Percentiles rank a stretch among this genome's conserved stretches.
These are phyloP conservation scores for Laterallus jamaicensis DNA, from an alignment of 2,113 vertebrate genomes.

Conservation along the genomic window DNA sequence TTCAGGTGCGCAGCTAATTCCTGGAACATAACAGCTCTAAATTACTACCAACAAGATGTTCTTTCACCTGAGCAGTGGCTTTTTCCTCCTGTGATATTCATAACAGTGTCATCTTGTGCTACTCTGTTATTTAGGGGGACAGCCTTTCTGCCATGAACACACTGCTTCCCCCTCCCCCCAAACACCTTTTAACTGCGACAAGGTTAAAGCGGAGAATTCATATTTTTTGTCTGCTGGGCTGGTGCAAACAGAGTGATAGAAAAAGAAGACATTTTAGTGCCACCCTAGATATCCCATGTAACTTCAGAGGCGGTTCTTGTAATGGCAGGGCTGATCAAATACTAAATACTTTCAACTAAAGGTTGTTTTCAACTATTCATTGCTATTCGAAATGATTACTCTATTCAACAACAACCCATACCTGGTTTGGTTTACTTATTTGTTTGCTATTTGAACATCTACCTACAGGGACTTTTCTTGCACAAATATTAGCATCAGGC, in stretches of 20 bases:
- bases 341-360: not conserved
- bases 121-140: not conserved
- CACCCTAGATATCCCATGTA: not conserved
- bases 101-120: not conserved
- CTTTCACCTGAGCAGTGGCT: rapidly evolving
- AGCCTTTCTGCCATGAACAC: not conserved
- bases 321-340: not conserved
- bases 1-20: not conserved
- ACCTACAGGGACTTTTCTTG: not conserved
- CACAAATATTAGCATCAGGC: not conserved
- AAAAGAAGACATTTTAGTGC: not conserved
- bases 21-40: not conserved
- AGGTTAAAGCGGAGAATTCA: not conserved
- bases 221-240: not conserved
- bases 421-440: not conserved
- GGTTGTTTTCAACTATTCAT: not conserved
- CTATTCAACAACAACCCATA: not conserved
- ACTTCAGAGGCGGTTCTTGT: not conserved
- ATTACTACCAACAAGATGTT: not conserved
- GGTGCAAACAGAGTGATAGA: not conserved
- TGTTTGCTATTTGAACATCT: not conserved
- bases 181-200: not conserved
- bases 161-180: not conserved
- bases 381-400: not conserved
- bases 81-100: not conserved